Base-by-base conservation (phyloP, 2,113 vertebrate genomes). In the Protobothrops mucrosquamatus region DNA sequence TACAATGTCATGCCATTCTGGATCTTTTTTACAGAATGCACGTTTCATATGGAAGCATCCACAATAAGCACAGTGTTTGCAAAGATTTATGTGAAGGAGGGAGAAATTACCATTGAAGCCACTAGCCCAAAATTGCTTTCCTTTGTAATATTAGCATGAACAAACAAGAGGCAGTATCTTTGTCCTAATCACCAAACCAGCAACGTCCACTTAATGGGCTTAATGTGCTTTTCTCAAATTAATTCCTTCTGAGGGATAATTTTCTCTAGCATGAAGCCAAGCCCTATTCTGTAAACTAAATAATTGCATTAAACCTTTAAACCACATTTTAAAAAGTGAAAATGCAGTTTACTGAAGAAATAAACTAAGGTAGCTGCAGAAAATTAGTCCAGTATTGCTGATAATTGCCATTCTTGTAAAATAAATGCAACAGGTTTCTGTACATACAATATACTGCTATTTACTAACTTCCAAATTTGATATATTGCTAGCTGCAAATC, bases 341-440 rank as follows among this genome's bases (percentile, higher is more conserved):
- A 96, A 94, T 61, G 56, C 89, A 29, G 87, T 91, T 94, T 92
- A 52, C 94, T 95, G n/a, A 95, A 93, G 92, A 96, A 94, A 93
- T 87, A 94, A 94, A 93, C 92, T 92, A 85, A 91, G 95, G 95
- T 94, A 94, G 74, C 93, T 86, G 95, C 94, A 94, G 92, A 93
- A 94, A 95, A 96, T 96, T 95, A 95, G 91, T 85, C 46, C 85
- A 43, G 74, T 86, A 15, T 26, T 96, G 96, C 96, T 96, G 96
- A 95, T 94, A 89, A 91, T 5, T 94, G 92, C 92, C 85, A 6
- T 94, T 59, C 86, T 2, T 0, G 43, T 10, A 22, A 94, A 93
- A 2, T 94, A 91, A 92, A 94, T 96, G 87, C 90, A 56, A 92
- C 93, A 94, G 91, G 95, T 95, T 96, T 95, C 94, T 93, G 8